Evolutionary conservation across 2,797 vertebrate species (phyloP).

Genomic region (Pseudopleuronectes americanus): DNA sequence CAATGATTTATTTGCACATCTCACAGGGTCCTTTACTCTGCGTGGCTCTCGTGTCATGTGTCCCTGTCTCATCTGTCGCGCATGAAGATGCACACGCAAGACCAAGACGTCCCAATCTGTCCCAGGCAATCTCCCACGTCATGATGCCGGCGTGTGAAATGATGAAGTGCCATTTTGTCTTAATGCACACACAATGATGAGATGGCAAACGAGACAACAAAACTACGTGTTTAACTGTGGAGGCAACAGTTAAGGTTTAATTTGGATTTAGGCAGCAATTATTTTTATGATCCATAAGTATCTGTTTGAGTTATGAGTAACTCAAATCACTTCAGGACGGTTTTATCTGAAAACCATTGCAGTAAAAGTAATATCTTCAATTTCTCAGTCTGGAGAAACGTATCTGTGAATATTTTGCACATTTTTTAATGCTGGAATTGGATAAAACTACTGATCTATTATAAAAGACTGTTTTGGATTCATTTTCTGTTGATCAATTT

Average conservation of each 20-base stretch:
- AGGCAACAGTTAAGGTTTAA: no score
- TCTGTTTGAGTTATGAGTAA: no score
- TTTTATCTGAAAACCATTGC: neutral
- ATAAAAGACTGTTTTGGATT: neutral
- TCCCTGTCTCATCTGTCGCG: conserved; percentile 56
- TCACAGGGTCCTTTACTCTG: conserved; percentile 34
- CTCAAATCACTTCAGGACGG: no score
- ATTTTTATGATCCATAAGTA: no score
- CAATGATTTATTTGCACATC: conserved; percentile 70
- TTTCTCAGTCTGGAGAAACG: no score
- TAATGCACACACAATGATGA: conserved; percentile 28
- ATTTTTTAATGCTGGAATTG: no score
- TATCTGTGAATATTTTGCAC: no score
- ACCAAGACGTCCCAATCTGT: conserved; percentile 43
- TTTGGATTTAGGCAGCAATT: no score
- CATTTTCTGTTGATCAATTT: neutral
- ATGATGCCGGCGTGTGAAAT: conserved; percentile 28
- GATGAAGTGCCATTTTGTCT: conserved; percentile 58
- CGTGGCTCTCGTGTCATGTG: conserved; percentile 28
- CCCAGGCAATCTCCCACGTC: conserved; percentile 41
- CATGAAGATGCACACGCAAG: conserved; percentile 20
- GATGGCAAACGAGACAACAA: conserved; percentile 33
- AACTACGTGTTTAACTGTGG: neutral
- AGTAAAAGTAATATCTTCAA: no score
- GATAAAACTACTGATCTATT: neutral